Percentiles rank a stretch among this genome's conserved stretches.
phyloP scores from a whole-genome alignment of 2,888 invertebrate genomes.

The Eledone cirrhosa region DNA sequence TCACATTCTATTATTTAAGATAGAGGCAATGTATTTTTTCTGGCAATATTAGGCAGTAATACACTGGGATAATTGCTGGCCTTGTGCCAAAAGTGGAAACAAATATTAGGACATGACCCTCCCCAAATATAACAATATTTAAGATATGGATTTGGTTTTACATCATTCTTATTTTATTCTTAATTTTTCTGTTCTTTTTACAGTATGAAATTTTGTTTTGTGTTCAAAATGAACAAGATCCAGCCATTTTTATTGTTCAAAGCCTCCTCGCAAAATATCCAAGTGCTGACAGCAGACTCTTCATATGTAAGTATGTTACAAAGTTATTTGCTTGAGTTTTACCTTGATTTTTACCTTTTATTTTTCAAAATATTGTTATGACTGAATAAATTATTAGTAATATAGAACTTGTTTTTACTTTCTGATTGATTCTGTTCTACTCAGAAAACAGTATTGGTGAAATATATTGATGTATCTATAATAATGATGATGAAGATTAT shows the following conservation, averaged over 20 bases:
- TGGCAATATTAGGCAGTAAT: too few relatives aligned
- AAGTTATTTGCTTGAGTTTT: neutral
- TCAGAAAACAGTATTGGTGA: too few relatives aligned
- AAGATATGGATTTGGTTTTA: neutral
- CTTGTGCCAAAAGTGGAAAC: too few relatives aligned
- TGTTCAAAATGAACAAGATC: constrained; percentile 64
- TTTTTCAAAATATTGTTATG: neutral
- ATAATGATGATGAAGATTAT: too few relatives aligned
- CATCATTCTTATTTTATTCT: neutral
- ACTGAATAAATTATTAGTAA: neutral
- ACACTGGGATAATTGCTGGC: too few relatives aligned
- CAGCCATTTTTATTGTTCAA: constrained; percentile 64
- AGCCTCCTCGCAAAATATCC: constrained; percentile 64
- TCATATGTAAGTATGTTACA: constrained; percentile 57
- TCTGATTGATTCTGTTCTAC: too few relatives aligned
- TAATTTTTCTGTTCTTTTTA: constrained; percentile 35
- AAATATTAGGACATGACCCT: too few relatives aligned
- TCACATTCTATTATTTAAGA: too few relatives aligned
- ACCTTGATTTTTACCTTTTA: neutral
- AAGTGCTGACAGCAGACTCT: constrained; percentile 63
- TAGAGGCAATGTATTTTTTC: too few relatives aligned
- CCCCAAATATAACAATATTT: too few relatives aligned
- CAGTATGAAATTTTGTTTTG: constrained; percentile 66
- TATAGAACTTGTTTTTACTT: neutral
- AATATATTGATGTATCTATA: too few relatives aligned